phyloP scores from a whole-genome alignment of 2,888 invertebrate genomes.

The Dugesia japonica region DNA sequence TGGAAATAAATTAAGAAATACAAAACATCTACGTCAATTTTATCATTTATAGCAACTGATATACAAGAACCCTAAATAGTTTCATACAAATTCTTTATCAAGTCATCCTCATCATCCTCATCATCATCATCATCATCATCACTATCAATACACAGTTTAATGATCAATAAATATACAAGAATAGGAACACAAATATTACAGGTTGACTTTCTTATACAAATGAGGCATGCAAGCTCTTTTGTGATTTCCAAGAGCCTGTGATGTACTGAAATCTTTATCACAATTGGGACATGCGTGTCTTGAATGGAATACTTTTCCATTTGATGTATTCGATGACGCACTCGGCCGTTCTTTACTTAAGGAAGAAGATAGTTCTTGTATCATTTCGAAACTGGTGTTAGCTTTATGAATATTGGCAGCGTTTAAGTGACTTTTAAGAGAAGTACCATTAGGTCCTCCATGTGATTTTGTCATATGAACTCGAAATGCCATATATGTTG shows the following conservation, averaged over 20 bases:
- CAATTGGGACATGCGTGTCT: conserved; percentile 20
- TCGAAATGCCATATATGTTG: conserved; percentile 5
- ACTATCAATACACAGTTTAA: not conserved
- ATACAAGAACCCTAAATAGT: too few relatives aligned
- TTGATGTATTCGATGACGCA: not conserved
- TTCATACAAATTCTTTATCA: too few relatives aligned
- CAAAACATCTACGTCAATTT: too few relatives aligned
- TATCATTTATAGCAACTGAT: too few relatives aligned
- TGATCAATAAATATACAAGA: conserved; percentile 1
- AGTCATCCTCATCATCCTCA: too few relatives aligned
- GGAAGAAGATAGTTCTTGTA: not conserved
- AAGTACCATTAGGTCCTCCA: not conserved
- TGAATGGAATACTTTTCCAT: conserved; percentile 1
- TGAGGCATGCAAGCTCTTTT: conserved; percentile 23
- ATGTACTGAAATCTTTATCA: conserved; percentile 20
- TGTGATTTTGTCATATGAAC: conserved; percentile 20
- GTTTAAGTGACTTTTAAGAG: not conserved
- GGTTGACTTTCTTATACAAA: conserved; percentile 11
- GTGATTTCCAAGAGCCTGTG: conserved; percentile 20
- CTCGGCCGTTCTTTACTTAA: conserved; percentile 1
- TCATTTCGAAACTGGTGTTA: not conserved
- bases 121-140: too few relatives aligned
- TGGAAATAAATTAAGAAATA: too few relatives aligned
- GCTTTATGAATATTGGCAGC: conserved; percentile 13
- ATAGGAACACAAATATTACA: conserved; percentile 7